Base-by-base conservation (phyloP, 2,888 invertebrate genomes). In the Aethes cnicana region DNA sequence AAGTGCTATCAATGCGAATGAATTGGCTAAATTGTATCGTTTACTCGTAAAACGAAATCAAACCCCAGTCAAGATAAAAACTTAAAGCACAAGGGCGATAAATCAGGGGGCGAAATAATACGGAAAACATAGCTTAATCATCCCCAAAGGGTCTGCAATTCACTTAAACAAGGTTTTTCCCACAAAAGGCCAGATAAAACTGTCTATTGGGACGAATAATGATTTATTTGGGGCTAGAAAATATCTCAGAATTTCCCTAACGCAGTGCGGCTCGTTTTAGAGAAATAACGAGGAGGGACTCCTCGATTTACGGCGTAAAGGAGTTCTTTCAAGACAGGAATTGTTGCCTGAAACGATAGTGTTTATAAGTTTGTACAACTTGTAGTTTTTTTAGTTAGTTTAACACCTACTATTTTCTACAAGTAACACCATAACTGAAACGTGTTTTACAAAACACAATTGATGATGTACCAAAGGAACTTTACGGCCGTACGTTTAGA, bases 131-230 rank as follows among this genome's bases (percentile, higher is more conserved):
- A 39, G 44, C 44, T 44, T 52, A 52, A 52, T 52, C 52, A 52
- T 52, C 32, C 52, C 52, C 32, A 16, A n/a, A 11, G 46, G 44
- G 52, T 4, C 37, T n/a, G 44, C 52, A 52, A 52, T 52, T 52
- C 52, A 52, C 52, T 52, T 52, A 46, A 52, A 52, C 52, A 52
- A 39, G 44, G 43, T 30, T 54, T 48, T 54, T 42, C 46, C 52
- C 47, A 49, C 49, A 56, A 56, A 53, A 43, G 50, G 28, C 33
- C 37, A 52, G 46, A 56, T 53, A 46, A 54, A 50, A 54, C 50
- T 54, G 54, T 52, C 56, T 47, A 52, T 44, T 42, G 53, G 53
- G 47, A 47, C 33, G 54, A 39, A 39, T 52, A 50, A 56, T 56
- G 56, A 56, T 56, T 56, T 56, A 56, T 56, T 52, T 52, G 26